Evolutionary conservation across 2,888 invertebrate species (phyloP), one percentile per base, ranked within the genome.

Genomic region (Cataglyphis rosenhaueri): DNA sequence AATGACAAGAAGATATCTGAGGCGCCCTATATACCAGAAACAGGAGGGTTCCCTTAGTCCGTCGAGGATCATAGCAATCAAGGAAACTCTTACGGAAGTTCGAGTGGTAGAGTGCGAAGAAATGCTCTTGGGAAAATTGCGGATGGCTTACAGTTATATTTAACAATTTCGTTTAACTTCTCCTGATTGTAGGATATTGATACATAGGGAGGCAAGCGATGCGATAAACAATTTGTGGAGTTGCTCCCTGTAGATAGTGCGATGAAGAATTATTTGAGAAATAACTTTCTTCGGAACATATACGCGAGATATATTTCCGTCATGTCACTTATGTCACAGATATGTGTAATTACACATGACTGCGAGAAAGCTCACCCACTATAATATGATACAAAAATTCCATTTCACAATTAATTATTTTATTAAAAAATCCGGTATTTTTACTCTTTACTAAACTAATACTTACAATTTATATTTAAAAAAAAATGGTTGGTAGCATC

Each of bases 81-180:
- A 59, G 25, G 70, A 70, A 79, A 78, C 59, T 68, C 57, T 52
- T 25, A 15, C 18, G 35, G 9, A 78, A 68, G 70, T 79, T 79
- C 18, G 70, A 21, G 12, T 38, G 29, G n/a, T 29, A 55, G 21
- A 38, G n/a, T 5, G 55, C 78, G 68, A 44, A 35, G 59, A 44
- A 61, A 44, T 21, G 35, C 78, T 78, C 78, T 68, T 18, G 70
- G 70, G 70, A 70, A 78, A 78, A 68, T 59, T 44, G 68, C 41
- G 70, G 48, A 70, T 21, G 35, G 35, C 44, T 70, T 61, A 44
- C 59, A 61, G 59, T 78, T 78, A 35, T 59, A n/a, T n/a, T n/a
- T n/a, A 70, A 79, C 70, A 48, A 79, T 70, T 59, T 29, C 59
- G 59, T 79, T 79, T 35, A 70, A 48, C 70, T 79, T 79, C 59